These are phyloP conservation scores for Trachelus iudaicus DNA, from an alignment of 2,888 invertebrate genomes.

Conservation along the genomic window DNA sequence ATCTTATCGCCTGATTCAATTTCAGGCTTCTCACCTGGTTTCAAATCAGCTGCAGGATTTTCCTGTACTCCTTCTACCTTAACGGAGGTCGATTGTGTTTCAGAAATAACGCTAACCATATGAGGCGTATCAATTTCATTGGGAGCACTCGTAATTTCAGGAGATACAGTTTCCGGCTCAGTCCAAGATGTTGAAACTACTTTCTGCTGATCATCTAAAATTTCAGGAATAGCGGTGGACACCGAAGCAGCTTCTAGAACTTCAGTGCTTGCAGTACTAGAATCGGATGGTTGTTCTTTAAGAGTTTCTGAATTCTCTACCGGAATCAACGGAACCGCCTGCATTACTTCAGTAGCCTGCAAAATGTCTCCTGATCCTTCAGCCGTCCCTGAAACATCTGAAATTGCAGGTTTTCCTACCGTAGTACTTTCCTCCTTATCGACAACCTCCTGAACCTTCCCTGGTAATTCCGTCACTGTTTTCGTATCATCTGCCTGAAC, in stretches of 20 bases:
- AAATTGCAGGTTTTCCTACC: neutral
- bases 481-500: neutral
- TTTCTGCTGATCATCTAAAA: neutral
- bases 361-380: neutral
- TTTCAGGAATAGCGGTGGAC: neutral
- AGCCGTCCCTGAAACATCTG: neutral
- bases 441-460: neutral
- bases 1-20: slow-evolving; percentile 1
- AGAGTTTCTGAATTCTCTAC: neutral
- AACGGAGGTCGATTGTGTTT: slow-evolving; percentile 43
- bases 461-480: neutral
- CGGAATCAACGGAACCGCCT: neutral
- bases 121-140: slow-evolving; percentile 17
- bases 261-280: neutral
- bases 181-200: neutral
- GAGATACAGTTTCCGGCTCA: neutral
- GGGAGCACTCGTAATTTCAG: neutral
- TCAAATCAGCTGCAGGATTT: slow-evolving; percentile 21
- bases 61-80: slow-evolving; percentile 40
- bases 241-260: neutral
- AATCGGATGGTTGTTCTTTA: neutral
- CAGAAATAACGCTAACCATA: slow-evolving; percentile 26
- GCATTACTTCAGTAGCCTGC: neutral
- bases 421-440: neutral
- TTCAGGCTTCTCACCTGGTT: slow-evolving; percentile 11